Percentiles rank a stretch among this genome's conserved stretches.
These are phyloP conservation scores for Platyrinchus mystaceus DNA, from an alignment of 2,797 vertebrate species.

Conservation along the genomic window DNA sequence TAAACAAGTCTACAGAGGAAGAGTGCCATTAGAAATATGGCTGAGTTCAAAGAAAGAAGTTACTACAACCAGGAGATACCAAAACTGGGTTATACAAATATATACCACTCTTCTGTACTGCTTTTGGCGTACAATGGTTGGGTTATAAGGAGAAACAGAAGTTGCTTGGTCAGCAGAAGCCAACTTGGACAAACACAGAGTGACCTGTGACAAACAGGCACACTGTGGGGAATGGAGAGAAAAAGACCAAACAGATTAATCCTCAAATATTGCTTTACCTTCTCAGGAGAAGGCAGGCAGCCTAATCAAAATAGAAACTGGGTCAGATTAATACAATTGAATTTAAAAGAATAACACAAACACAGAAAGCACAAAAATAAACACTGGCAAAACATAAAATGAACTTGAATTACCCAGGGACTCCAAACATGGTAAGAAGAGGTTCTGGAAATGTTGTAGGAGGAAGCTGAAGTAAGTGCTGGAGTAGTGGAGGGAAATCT, in stretches of 20 bases:
- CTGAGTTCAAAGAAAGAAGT: neutral
- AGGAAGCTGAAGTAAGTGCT: neutral
- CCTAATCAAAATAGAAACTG: neutral
- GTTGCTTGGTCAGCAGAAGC: neutral
- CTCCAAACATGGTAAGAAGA: neutral
- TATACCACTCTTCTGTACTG: neutral
- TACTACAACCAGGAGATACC: neutral
- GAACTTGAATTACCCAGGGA: neutral
- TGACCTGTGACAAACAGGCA: neutral
- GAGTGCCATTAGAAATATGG: neutral
- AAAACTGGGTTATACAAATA: neutral
- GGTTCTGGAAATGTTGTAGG: neutral
- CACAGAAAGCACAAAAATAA: neutral
- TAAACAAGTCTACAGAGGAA: neutral
- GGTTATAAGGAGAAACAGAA: neutral
- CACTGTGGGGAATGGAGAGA: neutral
- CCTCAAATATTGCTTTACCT: neutral
- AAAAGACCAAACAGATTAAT: neutral
- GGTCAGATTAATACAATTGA: neutral
- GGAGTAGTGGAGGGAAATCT: neutral
- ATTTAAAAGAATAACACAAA: neutral
- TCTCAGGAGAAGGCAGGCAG: neutral
- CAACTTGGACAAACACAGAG: neutral
- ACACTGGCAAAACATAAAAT: neutral
- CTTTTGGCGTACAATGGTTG: rapidly evolving